Conservation (phyloP, 2,797 vertebrate species). For the Ptychadena robeensis region DNA sequence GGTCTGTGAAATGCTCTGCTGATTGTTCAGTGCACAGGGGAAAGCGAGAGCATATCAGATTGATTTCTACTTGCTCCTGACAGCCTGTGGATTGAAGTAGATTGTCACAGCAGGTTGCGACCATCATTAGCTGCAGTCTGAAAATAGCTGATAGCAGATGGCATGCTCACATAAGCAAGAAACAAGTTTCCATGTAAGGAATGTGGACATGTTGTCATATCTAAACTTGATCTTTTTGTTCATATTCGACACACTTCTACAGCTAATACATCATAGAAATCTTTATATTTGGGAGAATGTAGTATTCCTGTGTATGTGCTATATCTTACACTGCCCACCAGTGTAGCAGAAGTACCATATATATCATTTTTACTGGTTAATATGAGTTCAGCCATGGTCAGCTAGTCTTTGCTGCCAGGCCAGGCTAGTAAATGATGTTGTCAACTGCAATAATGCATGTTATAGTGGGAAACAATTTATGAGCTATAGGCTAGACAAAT, state of each 20-base stretch:
- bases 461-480: neutral
- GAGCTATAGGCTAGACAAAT: neutral
- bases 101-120: slow-evolving; percentile 63
- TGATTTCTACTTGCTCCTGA: slow-evolving; percentile 62
- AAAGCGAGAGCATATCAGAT: slow-evolving; percentile 62
- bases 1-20: slow-evolving; percentile 52
- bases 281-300: slow-evolving; percentile 9
- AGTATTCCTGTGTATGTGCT: neutral
- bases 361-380: neutral
- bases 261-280: slow-evolving; percentile 28
- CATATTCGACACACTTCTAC: slow-evolving; percentile 20
- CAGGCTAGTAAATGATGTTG: neutral
- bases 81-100: slow-evolving; percentile 63
- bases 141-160: slow-evolving; percentile 62
- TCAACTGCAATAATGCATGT: neutral
- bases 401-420: neutral
- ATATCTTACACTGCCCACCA: neutral
- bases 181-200: slow-evolving; percentile 46
- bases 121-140: slow-evolving; percentile 62
- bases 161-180: slow-evolving; percentile 62
- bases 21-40: slow-evolving; percentile 61
- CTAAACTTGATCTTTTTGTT: slow-evolving; percentile 52
- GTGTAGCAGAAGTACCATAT: neutral
- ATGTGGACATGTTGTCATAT: slow-evolving; percentile 47
- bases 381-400: neutral